Percentiles rank a stretch among this genome's conserved stretches.
phyloP scores from a whole-genome alignment of 2,888 invertebrate species.

The Microctonus hyperodae region DNA sequence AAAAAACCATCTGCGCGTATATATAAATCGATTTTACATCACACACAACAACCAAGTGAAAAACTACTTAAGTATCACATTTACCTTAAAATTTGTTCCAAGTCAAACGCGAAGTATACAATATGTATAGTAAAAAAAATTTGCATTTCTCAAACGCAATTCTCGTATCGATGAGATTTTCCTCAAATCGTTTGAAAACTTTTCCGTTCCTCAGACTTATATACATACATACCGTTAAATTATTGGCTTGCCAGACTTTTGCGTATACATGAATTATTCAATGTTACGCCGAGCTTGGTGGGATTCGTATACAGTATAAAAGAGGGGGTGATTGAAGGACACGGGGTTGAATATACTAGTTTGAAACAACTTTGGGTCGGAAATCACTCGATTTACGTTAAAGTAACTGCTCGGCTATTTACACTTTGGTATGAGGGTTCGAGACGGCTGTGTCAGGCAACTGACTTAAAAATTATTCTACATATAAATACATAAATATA shows the following conservation, averaged over 20 bases:
- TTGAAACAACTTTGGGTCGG: conserved; percentile 38
- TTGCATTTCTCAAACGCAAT: not conserved
- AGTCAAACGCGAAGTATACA: not conserved
- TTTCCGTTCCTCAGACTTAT: conserved; percentile 2
- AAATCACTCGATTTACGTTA: conserved; percentile 41
- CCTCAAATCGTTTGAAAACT: not conserved
- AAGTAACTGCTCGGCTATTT: conserved; percentile 37
- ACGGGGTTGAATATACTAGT: conserved; percentile 36
- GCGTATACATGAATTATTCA: conserved; percentile 50
- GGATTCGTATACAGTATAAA: conserved; percentile 10
- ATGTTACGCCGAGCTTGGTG: conserved; percentile 31
- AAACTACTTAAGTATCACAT: not conserved
- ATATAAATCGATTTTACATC: not conserved
- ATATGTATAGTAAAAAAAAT: not conserved
- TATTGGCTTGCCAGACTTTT: conserved; percentile 44
- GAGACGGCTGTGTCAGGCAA: not conserved
- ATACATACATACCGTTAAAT: conserved; percentile 38
- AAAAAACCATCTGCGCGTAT: too few relatives aligned
- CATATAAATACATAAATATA: not conserved
- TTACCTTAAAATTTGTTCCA: not conserved
- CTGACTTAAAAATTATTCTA: not conserved
- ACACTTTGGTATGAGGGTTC: not conserved
- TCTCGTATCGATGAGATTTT: not conserved
- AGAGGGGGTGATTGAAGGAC: conserved; percentile 12
- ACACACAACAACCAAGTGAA: not conserved